Percentiles rank a stretch among this genome's conserved stretches.
Conservation (phyloP, 2,888 invertebrate genomes). For the Onthophagus sagittarius region DNA sequence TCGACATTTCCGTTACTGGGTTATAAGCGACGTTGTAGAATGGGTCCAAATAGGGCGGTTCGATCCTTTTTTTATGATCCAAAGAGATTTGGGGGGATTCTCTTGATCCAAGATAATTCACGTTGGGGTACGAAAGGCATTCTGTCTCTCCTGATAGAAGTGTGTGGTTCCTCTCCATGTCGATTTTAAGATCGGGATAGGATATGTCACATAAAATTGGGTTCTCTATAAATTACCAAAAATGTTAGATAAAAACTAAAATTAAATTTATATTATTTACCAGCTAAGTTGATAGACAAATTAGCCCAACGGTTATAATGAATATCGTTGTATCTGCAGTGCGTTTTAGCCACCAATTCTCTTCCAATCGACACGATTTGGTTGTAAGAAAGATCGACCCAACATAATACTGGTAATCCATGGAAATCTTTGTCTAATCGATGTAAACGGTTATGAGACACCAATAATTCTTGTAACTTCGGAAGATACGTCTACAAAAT, state of each 20-base stretch:
- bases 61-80: constrained; percentile 9
- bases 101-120: constrained; percentile 39
- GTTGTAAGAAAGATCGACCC: constrained; percentile 76
- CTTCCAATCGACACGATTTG: constrained; percentile 67
- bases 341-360: constrained; percentile 74
- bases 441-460: constrained; percentile 73
- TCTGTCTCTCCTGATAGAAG: constrained; percentile 64
- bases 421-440: constrained; percentile 76
- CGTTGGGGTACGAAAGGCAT: constrained; percentile 44
- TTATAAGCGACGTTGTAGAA: constrained; percentile 16
- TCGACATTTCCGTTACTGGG: constrained; percentile 18
- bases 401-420: constrained; percentile 75
- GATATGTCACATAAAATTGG: constrained; percentile 75
- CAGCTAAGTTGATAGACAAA: constrained; percentile 75
- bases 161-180: constrained; percentile 69
- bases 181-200: constrained; percentile 64
- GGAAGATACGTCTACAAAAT: constrained; percentile 71
- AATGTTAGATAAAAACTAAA: not conserved
- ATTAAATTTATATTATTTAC: constrained; percentile 50
- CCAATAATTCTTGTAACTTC: constrained; percentile 69
- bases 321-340: constrained; percentile 78
- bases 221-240: constrained; percentile 60
- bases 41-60: constrained; percentile 19
- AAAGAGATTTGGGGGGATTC: constrained; percentile 8
- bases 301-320: constrained; percentile 56